Conservation (phyloP, 2,113 vertebrate species). For the Ciconia stormi region DNA sequence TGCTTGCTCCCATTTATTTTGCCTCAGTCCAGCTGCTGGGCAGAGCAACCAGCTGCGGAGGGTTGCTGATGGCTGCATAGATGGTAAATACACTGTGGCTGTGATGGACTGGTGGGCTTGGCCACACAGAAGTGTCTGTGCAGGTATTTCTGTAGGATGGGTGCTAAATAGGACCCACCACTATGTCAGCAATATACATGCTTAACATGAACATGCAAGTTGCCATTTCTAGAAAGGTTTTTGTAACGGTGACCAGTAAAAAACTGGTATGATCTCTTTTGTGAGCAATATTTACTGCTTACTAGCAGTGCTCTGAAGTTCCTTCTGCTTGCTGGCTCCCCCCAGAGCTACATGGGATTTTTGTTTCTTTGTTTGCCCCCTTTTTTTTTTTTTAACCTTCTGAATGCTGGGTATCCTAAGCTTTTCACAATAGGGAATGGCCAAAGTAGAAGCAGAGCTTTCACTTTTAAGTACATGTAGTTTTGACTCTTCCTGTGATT, state of each 20-base stretch:
- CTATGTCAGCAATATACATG: rapidly evolving
- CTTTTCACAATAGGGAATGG: not conserved
- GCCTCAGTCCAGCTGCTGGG: not conserved
- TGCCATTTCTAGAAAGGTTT: not conserved
- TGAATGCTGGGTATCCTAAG: not conserved
- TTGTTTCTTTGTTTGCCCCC: not conserved
- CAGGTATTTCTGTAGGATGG: not conserved
- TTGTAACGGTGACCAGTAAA: not conserved
- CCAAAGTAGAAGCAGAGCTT: not conserved
- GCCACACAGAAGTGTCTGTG: not conserved
- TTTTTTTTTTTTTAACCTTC: not conserved
- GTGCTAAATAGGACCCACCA: not conserved
- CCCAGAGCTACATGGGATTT: not conserved
- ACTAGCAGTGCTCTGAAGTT: not conserved
- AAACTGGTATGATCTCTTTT: not conserved
- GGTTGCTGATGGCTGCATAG: not conserved
- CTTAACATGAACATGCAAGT: rapidly evolving
- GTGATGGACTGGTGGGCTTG: not conserved
- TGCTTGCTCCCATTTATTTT: rapidly evolving
- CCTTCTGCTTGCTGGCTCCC: not conserved
- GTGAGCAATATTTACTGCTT: not conserved
- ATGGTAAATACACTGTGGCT: not conserved
- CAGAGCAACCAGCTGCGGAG: not conserved
- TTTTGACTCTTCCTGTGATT: not conserved
- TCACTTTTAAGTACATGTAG: not conserved